A percentile compares a stretch with the other conserved stretches of the same genome.
Conservation (phyloP, 2,113 vertebrate species). For the Cricetomys ansorgei region DNA sequence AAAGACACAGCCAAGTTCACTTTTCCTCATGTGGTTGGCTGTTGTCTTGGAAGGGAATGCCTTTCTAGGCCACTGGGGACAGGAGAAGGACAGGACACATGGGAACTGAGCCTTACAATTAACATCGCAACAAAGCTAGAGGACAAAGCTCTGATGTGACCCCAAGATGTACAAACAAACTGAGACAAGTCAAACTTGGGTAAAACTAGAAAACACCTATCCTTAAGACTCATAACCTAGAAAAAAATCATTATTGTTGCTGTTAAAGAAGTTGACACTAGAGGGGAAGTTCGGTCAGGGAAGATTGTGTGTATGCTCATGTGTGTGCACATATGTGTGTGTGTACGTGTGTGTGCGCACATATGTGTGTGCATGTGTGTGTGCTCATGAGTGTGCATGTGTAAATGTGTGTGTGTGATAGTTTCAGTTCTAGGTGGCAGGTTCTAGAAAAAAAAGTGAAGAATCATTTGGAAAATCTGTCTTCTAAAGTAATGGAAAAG, state of each 20-base stretch:
- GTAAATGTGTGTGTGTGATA: not conserved
- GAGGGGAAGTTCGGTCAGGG: not conserved
- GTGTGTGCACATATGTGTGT: not conserved
- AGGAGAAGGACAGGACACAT: not conserved
- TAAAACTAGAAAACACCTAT: not conserved
- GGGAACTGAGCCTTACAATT: not conserved
- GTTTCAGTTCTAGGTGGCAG: not conserved
- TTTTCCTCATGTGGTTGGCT: not conserved
- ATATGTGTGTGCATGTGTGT: not conserved
- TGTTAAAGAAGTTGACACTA: not conserved
- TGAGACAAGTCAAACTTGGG: not conserved
- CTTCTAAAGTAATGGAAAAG: not conserved
- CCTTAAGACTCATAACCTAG: not conserved
- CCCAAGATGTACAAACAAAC: accelerated
- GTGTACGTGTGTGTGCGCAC: not conserved
- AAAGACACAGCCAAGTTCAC: not conserved
- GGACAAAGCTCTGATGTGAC: not conserved
- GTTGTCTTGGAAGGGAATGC: not conserved
- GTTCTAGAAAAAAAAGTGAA: not conserved
- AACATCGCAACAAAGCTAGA: no score
- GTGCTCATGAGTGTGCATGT: not conserved
- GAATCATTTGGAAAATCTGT: not conserved
- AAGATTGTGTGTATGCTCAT: not conserved
- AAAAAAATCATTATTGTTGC: not conserved
- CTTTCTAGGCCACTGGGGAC: not conserved